Conservation (phyloP, 2,888 invertebrate species). For the Meloe dianella region DNA sequence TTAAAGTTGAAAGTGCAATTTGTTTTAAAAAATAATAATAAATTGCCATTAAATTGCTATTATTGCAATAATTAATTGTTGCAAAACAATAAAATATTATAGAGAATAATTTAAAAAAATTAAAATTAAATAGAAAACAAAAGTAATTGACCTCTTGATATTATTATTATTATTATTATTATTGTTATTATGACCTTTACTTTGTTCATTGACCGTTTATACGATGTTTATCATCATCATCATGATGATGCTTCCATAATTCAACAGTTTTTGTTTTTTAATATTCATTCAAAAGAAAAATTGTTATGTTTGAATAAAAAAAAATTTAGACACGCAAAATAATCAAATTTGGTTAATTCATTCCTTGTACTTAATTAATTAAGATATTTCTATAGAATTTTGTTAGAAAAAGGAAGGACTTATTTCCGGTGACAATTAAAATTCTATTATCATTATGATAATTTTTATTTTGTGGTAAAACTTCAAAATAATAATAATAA, state of each 20-base stretch:
- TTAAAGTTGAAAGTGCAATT: background rate
- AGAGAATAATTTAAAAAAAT: background rate
- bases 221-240: background rate
- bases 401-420: background rate
- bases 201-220: background rate
- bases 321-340: no score
- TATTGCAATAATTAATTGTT: slow-evolving; percentile 2
- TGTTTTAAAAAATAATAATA: background rate
- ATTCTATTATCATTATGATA: background rate
- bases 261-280: background rate
- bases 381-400: no score
- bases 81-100: background rate
- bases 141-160: slow-evolving; percentile 4
- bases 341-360: no score
- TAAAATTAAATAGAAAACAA: background rate
- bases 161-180: slow-evolving; percentile 4
- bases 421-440: background rate
- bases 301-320: no score
- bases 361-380: no score
- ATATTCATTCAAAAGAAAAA: background rate
- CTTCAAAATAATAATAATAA: background rate
- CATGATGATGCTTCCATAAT: background rate
- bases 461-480: background rate
- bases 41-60: slow-evolving; percentile 4
- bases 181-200: slow-evolving; percentile 1